phyloP scores from a whole-genome alignment of 2,113 vertebrate genomes.

The Perognathus longimembris region DNA sequence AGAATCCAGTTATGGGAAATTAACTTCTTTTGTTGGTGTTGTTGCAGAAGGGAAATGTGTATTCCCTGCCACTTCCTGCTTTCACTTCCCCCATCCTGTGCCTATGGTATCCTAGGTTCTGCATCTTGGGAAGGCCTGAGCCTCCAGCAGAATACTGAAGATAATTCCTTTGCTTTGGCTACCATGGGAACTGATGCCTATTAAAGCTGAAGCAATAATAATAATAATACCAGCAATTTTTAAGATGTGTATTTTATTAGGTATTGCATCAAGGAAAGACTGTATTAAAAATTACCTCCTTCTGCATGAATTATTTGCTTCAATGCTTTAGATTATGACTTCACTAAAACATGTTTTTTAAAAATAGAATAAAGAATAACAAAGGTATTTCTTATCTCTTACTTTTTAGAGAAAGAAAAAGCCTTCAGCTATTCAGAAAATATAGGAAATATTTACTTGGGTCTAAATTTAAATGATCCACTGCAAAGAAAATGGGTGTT shows the following conservation, averaged over 20 bases:
- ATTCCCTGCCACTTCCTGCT: background rate
- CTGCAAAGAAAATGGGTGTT: background rate
- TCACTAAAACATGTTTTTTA: background rate
- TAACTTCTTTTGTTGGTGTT: background rate
- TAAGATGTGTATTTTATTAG: conserved; percentile 6
- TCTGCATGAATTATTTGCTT: background rate
- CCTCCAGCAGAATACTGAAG: background rate
- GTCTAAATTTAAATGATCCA: background rate
- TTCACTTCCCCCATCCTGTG: background rate
- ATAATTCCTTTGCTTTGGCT: background rate
- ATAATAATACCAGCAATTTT: background rate
- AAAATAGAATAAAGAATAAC: conserved; percentile 5
- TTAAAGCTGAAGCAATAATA: background rate
- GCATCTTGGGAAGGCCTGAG: background rate
- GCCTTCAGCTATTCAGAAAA: background rate
- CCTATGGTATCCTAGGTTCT: background rate
- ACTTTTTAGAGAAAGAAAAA: conserved; percentile 31
- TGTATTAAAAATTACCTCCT: background rate
- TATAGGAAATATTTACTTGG: background rate
- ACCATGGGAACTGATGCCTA: background rate
- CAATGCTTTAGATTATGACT: background rate
- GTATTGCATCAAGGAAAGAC: background rate
- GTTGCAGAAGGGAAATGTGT: background rate
- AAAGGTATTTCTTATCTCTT: background rate
- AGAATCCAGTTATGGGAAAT: background rate